Base-by-base conservation (phyloP, 2,888 invertebrate species). In the Cartodere bifasciata region DNA sequence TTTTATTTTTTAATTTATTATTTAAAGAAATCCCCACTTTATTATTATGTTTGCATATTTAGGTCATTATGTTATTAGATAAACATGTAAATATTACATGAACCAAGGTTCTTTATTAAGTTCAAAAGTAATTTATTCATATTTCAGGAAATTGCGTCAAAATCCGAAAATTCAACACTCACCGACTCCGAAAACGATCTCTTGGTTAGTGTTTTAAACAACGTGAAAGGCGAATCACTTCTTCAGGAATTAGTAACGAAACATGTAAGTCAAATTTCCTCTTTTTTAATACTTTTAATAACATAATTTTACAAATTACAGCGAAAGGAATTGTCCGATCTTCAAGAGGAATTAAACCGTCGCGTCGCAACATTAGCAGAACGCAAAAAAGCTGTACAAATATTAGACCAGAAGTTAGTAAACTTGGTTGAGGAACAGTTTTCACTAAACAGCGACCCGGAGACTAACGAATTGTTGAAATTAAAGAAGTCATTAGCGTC, bases 321-420 rank as follows among this genome's bases (percentile, higher is more conserved):
- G 82, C 74, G 79, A 58, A 75, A 75, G 44, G 82, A 83, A 55
- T 59, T 84, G 17, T 68, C 72, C 14, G 72, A 71, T 22, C 46
- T 84, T 31, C 83, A 83, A 51, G 68, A 67, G 2, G 75, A 82
- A 57, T 57, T 84, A 3, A 69, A 67, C 50, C 69, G 59, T 32
- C 72, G 70, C 47, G 75, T 71, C 45, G 68, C 64, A 49, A 69
- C 69, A 24, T 67, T 70, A 13, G 68, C 72, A 23, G 69, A 73
- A 13, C 70, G 73, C 39, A 70, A 73, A 37, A 69, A 64, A 29
- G 75, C 74, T 55, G 73, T 82, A 34, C 75, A 77, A 48, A 65
- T 71, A 43, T 65, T 84, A 45, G 80, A 81, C 48, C 72, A 74
- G 13, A 75, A 75, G 49, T 62, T 84, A 38, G 64, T 73, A 28